A percentile compares a stretch with the other conserved stretches of the same genome.
These are phyloP conservation scores for Podarcis muralis DNA, from an alignment of 2,113 vertebrate genomes.

Conservation along the genomic window DNA sequence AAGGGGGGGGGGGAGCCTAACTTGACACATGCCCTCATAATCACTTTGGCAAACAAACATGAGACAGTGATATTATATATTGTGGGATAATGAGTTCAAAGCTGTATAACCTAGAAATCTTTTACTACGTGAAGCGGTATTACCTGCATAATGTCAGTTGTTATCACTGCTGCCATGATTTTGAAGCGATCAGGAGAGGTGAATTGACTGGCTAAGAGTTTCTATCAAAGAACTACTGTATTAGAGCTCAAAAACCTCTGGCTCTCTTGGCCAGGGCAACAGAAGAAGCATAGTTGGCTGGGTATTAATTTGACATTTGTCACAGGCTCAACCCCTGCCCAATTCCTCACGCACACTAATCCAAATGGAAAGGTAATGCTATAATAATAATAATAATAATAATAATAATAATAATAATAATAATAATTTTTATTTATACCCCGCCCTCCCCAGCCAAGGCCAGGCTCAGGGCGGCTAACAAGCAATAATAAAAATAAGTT, in stretches of 20 bases:
- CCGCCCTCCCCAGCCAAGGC: too few relatives aligned
- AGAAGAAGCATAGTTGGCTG: accelerated
- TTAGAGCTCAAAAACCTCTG: conserved; percentile 31
- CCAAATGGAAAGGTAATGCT: neutral
- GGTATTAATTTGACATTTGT: neutral
- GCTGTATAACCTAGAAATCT: conserved; percentile 77
- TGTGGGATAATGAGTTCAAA: conserved; percentile 75
- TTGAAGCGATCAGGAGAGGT: conserved; percentile 23
- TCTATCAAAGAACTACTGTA: conserved; percentile 22
- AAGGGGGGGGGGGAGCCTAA: conserved; percentile 55
- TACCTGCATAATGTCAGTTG: conserved; percentile 44
- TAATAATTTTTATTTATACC: too few relatives aligned
- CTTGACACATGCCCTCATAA: conserved; percentile 56
- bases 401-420: too few relatives aligned
- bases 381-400: too few relatives aligned
- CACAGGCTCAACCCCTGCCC: neutral
- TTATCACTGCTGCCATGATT: conserved; percentile 28
- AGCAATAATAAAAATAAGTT: too few relatives aligned
- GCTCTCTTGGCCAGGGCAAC: accelerated
- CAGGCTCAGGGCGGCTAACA: too few relatives aligned
- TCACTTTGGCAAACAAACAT: conserved; percentile 64
- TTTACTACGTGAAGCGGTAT: conserved; percentile 69
- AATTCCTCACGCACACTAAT: neutral
- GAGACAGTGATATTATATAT: conserved; percentile 52
- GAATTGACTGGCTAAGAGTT: conserved; percentile 29